Conservation (phyloP, 2,888 invertebrate species). For the Ichneumoninae sp. region DNA sequence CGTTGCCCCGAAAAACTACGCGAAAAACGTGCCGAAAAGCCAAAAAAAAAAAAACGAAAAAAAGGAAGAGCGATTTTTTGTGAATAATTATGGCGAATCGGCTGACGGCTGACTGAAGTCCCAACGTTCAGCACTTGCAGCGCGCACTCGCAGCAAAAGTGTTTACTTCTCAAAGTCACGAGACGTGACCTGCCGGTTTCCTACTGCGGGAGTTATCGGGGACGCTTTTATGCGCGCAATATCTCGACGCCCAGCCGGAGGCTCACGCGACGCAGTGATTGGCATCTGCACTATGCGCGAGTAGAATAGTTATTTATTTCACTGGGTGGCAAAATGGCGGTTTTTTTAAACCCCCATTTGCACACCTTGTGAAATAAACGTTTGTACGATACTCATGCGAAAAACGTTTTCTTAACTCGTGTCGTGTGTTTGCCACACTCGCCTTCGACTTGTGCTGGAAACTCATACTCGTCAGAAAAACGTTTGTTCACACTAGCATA, state of each 20-base stretch:
- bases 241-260: background rate
- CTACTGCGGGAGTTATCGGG: background rate
- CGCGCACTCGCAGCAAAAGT: background rate
- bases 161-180: background rate
- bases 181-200: background rate
- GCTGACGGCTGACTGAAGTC: background rate
- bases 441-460: too few species aligned
- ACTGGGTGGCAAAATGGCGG: background rate
- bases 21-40: background rate
- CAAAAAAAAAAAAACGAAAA: background rate
- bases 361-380: too few species aligned
- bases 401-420: too few species aligned
- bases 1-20: too few species aligned
- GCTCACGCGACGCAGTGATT: background rate
- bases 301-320: too few species aligned
- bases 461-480: too few species aligned
- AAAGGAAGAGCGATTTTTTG: background rate
- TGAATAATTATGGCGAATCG: background rate
- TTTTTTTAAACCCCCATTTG: too few species aligned
- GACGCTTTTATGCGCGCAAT: background rate
- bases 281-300: background rate
- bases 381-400: too few species aligned
- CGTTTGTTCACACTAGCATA: too few species aligned
- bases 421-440: too few species aligned
- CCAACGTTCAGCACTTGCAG: background rate